Base-by-base conservation (phyloP, 2,797 vertebrate genomes). In the Pygocentrus nattereri region DNA sequence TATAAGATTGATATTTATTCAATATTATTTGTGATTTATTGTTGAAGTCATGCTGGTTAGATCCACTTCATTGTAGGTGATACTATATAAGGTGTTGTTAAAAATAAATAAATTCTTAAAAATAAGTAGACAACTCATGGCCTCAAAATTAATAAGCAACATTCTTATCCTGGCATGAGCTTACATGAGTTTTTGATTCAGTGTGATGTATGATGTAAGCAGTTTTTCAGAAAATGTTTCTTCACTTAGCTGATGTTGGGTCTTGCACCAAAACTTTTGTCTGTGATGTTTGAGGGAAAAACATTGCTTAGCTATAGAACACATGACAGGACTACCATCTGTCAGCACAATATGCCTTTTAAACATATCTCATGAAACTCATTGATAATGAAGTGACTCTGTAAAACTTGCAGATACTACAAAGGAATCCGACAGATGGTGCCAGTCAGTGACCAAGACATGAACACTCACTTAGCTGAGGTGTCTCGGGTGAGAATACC, bases 391-490 rank as follows among this genome's bases (percentile, higher is more conserved):
- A 31, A 72, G 4, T 30, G 44, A 16, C 21, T 54, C 13, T 77
- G 7, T 58, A 59, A 58, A 78, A 78, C 52, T 76, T 73, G 5
- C 86, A 99, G 98, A 91, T 99, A 99, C 88, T 99, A 99, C 91
- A 97, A 96, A 94, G 97, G 97, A 87, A 96, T 99, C 94, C 94
- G 97, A 84, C 95, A 97, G 94, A 98, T 98, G 97, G 95, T 99
- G 59, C 92, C 96, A 52, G 97, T 99, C 89, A 99, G 98, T 65
- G 97, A 99, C 93, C 98, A 99, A 89, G 98, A 99, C 90, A 99
- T 99, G 98, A 99, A 99, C 93, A 99, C 98, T 31, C 97, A 99
- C 90, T 91, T 99, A 93, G 98, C 98, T 50, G 98, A 99, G 91
- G 97, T 99, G 91, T 99, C 98, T 81, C 95, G 98, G 96, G 98